These are phyloP conservation scores for Camptogramma bilineatum DNA, from an alignment of 2,888 invertebrate species.

Conservation along the genomic window DNA sequence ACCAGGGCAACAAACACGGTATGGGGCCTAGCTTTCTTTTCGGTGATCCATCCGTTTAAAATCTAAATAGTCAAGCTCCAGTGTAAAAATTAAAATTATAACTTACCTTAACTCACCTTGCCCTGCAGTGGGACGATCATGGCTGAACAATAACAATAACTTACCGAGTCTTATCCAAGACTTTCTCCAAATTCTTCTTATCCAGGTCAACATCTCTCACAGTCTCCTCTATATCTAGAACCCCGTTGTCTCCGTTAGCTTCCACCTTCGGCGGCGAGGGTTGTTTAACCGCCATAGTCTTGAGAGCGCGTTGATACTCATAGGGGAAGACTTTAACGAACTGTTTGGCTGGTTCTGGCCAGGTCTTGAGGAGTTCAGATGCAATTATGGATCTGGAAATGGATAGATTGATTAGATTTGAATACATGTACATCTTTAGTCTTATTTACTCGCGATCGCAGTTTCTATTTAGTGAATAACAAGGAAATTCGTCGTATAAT, in stretches of 20 bases:
- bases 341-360: conserved; percentile 90
- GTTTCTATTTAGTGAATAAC: too few species aligned
- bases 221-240: conserved; percentile 95
- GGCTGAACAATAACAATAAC: conserved; percentile 21
- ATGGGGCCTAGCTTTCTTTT: too few species aligned
- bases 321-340: conserved; percentile 99
- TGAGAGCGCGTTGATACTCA: conserved; percentile 96
- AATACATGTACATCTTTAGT: too few species aligned
- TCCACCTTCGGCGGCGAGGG: conserved; percentile 55
- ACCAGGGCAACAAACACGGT: too few species aligned
- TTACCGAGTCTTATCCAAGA: conserved; percentile 91
- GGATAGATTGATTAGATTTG: neutral
- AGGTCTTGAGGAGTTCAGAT: conserved; percentile 89
- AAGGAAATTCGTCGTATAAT: too few species aligned
- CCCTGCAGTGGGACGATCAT: too few species aligned
- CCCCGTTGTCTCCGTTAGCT: conserved; percentile 73
- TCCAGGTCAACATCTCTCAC: conserved; percentile 91
- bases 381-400: conserved; percentile 90
- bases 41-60: too few species aligned
- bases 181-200: conserved; percentile 92
- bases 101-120: too few species aligned
- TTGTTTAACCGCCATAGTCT: conserved; percentile 81
- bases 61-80: too few species aligned
- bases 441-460: too few species aligned
- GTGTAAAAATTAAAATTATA: too few species aligned